phyloP scores from a whole-genome alignment of 2,888 invertebrate genomes.

The Dysmachus trigonus region DNA sequence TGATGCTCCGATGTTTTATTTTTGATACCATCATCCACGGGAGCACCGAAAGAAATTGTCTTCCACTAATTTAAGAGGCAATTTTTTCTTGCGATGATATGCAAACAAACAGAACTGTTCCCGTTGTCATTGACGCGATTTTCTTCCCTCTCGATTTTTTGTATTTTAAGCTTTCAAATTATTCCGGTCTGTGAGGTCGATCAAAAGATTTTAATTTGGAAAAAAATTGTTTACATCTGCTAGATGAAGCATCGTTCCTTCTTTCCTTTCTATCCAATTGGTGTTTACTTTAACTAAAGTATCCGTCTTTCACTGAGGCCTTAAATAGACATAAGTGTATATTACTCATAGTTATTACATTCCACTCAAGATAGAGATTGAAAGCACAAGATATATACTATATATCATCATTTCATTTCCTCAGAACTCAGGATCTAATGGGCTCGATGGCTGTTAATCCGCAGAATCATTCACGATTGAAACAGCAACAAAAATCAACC shows the following conservation, averaged over 20 bases:
- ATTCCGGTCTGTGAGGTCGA: neutral
- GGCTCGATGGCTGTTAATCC: conserved; percentile 58
- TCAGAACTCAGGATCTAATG: conserved; percentile 47
- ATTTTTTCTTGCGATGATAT: neutral
- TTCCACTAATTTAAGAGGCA: neutral
- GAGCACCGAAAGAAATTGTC: neutral
- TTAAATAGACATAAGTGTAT: conserved; percentile 28
- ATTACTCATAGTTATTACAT: neutral
- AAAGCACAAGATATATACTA: neutral
- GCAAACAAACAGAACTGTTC: conserved; percentile 10
- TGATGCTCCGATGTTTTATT: neutral
- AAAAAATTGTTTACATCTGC: conserved; percentile 33
- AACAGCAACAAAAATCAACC: conserved; percentile 53
- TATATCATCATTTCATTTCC: neutral
- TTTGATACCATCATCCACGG: neutral
- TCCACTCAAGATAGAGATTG: neutral
- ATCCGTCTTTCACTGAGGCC: conserved; percentile 26
- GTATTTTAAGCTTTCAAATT: neutral
- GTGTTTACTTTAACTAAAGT: conserved; percentile 18
- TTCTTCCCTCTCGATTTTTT: neutral
- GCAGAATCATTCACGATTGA: conserved; percentile 61
- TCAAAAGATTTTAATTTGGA: conserved; percentile 7
- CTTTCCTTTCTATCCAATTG: conserved; percentile 24
- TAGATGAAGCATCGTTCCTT: conserved; percentile 17
- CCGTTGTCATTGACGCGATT: conserved; percentile 6